Evolutionary conservation across 2,797 vertebrate genomes (phyloP).

Genomic region (Tapirus indicus): DNA sequence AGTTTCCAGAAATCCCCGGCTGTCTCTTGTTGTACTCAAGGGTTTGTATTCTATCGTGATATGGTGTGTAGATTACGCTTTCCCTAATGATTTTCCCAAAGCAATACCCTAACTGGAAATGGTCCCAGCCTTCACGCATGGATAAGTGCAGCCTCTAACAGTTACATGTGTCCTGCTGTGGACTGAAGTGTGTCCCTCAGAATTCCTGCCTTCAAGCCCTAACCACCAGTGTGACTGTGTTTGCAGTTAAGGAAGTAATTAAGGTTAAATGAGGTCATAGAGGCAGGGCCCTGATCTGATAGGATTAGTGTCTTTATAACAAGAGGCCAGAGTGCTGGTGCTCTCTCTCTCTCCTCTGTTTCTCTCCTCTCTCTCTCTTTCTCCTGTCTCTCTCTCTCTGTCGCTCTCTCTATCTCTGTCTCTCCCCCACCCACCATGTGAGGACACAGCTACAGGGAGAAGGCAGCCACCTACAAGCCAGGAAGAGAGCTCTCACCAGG

Average conservation of each 20-base stretch:
- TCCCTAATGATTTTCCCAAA: neutral
- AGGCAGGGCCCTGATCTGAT: accelerated
- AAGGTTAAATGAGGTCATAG: neutral
- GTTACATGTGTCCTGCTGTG: accelerated
- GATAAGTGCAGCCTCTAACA: accelerated
- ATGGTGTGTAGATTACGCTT: neutral
- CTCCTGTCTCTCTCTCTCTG: too few relatives aligned
- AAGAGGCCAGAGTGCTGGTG: accelerated
- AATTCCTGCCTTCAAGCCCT: accelerated
- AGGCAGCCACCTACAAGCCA: accelerated
- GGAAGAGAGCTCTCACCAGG: neutral
- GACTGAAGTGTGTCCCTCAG: neutral
- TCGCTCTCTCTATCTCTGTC: neutral
- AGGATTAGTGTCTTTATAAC: neutral
- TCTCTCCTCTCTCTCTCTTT: too few relatives aligned
- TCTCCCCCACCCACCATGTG: accelerated
- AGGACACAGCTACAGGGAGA: accelerated
- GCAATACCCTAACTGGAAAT: neutral
- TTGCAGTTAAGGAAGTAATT: neutral
- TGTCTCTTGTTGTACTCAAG: neutral
- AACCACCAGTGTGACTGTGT: accelerated
- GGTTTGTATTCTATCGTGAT: accelerated
- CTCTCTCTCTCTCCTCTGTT: neutral
- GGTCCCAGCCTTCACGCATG: too few relatives aligned
- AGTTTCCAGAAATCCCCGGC: neutral